These are phyloP conservation scores for Drosophila ironensis DNA, from an alignment of 1,140 invertebrate genomes.

Conservation along the genomic window DNA sequence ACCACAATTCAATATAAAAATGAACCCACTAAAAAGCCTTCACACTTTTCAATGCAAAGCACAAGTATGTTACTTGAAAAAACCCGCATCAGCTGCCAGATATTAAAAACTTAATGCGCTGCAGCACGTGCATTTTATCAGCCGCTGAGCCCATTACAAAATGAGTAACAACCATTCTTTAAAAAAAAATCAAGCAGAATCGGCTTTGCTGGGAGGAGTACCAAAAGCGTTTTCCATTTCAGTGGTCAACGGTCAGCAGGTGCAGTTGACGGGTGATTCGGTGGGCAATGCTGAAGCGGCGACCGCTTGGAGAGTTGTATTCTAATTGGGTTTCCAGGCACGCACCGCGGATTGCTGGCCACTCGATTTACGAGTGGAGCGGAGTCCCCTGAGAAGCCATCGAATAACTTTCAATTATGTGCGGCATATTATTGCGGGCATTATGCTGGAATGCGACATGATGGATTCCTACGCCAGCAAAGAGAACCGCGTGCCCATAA, in stretches of 20 bases:
- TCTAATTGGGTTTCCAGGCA: conserved; percentile 64
- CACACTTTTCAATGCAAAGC: too few species aligned
- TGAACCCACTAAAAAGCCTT: too few species aligned
- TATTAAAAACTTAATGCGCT: too few species aligned
- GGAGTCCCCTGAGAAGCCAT: conserved; percentile 53
- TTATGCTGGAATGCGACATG: conserved; percentile 46
- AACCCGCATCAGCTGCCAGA: too few species aligned
- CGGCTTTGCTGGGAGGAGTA: neutral
- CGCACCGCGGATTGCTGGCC: conserved; percentile 45
- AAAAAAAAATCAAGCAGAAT: conserved; percentile 1
- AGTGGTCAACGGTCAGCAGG: conserved; percentile 22
- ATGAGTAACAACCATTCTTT: neutral
- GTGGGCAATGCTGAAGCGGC: conserved; percentile 14
- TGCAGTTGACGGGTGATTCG: conserved; percentile 9
- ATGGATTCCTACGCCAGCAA: conserved; percentile 18
- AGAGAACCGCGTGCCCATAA: conserved; percentile 55
- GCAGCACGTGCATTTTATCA: neutral
- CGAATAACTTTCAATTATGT: conserved; percentile 79
- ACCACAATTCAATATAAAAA: too few species aligned
- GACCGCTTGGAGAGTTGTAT: conserved; percentile 21
- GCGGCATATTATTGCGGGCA: conserved; percentile 33
- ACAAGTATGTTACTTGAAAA: too few species aligned
- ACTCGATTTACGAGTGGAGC: conserved; percentile 54
- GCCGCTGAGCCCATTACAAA: neutral
- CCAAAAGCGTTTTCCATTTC: neutral